Conservation (phyloP, 1,140 invertebrate genomes). For the Zaprionus lachaisei region DNA sequence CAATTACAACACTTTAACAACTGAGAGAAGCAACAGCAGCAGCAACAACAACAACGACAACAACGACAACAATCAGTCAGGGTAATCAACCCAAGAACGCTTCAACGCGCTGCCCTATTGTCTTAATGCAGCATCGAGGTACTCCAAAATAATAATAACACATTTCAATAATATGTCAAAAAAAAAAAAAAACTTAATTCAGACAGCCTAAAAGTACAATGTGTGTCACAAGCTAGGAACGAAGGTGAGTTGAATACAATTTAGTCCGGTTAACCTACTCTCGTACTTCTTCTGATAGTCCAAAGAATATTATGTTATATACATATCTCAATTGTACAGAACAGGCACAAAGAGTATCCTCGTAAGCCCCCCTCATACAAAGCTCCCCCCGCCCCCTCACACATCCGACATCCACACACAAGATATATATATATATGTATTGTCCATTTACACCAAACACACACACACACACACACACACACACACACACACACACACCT, state of each 20-base stretch:
- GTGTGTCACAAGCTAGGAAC: constrained; percentile 20
- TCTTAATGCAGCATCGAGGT: constrained; percentile 66
- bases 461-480: background rate
- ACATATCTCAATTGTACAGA: constrained; percentile 35
- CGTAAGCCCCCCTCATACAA: constrained; percentile 4
- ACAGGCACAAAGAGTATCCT: constrained; percentile 23
- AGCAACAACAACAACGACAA: background rate
- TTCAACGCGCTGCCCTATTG: constrained; percentile 16
- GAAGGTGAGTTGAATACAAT: constrained; percentile 43
- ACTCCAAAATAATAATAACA: constrained; percentile 66
- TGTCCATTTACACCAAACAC: background rate
- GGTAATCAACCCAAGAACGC: constrained; percentile 5
- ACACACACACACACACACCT: background rate
- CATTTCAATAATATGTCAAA: constrained; percentile 71
- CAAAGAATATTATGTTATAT: constrained; percentile 13
- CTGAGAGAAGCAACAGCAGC: constrained; percentile 5
- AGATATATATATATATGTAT: background rate
- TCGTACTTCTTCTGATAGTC: constrained; percentile 32
- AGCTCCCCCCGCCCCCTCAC: constrained; percentile 5
- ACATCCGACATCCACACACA: background rate
- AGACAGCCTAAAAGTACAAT: constrained; percentile 45
- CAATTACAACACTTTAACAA: background rate
- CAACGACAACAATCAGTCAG: constrained; percentile 19
- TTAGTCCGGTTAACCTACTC: constrained; percentile 20
- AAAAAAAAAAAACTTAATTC: constrained; percentile 57